Percentiles rank a stretch among this genome's conserved stretches.
phyloP scores from a whole-genome alignment of 1,140 invertebrate genomes.

The Triops longicaudatus region DNA sequence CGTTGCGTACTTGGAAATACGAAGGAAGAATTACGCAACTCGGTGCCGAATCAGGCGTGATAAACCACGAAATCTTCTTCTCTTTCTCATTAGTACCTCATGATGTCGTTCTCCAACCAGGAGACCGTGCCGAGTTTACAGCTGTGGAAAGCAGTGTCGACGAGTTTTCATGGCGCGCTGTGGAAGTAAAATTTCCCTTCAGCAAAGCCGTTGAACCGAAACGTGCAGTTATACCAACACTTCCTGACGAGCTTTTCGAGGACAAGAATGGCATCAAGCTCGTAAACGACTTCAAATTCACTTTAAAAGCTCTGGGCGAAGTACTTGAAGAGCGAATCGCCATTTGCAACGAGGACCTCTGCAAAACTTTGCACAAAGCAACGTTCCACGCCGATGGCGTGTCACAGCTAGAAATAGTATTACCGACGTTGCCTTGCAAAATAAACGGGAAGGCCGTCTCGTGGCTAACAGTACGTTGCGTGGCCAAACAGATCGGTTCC shows the following conservation, averaged over 20 bases:
- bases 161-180: not conserved
- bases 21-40: conserved; percentile 24
- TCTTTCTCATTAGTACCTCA: not conserved
- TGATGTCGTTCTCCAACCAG: not conserved
- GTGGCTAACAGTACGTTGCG: conserved; percentile 25
- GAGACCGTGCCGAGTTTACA: conserved; percentile 9
- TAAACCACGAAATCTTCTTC: conserved; percentile 30
- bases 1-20: conserved; percentile 26
- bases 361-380: conserved; percentile 8
- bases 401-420: not conserved
- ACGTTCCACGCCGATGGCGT: not conserved
- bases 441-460: not conserved
- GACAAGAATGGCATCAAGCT: not conserved
- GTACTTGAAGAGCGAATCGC: not conserved
- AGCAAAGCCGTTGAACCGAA: not conserved
- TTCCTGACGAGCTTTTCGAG: conserved; percentile 3
- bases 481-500: conserved; percentile 47
- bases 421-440: not conserved
- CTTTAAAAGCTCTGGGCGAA: not conserved
- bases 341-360: conserved; percentile 2
- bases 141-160: not conserved
- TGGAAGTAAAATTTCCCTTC: not conserved
- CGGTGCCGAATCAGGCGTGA: conserved; percentile 19
- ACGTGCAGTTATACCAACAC: not conserved
- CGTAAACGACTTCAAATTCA: not conserved